Conservation (phyloP, 2,888 invertebrate species). For the Galeruca laticollis region DNA sequence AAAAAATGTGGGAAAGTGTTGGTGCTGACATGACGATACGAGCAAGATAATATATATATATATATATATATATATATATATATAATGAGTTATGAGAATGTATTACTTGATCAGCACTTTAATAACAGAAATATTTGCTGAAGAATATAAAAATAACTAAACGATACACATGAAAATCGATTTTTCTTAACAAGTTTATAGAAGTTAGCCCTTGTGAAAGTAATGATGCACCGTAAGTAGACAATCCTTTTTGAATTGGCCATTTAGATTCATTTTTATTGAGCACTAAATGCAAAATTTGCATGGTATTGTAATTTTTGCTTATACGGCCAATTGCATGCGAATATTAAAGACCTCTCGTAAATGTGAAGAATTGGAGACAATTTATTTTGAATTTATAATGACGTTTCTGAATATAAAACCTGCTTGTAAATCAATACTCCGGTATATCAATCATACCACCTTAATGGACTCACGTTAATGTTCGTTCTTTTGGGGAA, state of each 20-base stretch:
- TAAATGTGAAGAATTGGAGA: slow-evolving; percentile 39
- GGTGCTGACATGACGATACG: too few species aligned
- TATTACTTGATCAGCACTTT: too few species aligned
- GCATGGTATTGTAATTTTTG: slow-evolving; percentile 40
- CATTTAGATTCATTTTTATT: slow-evolving; percentile 30
- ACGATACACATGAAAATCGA: not conserved
- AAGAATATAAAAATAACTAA: not conserved
- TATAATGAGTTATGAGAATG: too few species aligned
- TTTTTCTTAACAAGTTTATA: not conserved
- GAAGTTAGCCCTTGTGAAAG: not conserved
- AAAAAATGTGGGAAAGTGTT: too few species aligned
- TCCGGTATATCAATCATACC: not conserved
- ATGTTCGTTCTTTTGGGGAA: too few species aligned
- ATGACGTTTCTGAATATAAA: slow-evolving; percentile 36
- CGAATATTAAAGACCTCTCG: slow-evolving; percentile 36
- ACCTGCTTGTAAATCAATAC: slow-evolving; percentile 13
- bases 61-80: too few species aligned
- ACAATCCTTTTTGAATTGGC: slow-evolving; percentile 28
- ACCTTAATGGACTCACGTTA: not conserved
- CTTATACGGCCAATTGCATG: slow-evolving; percentile 41
- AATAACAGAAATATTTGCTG: not conserved
- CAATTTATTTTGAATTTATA: slow-evolving; percentile 42
- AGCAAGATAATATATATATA: too few species aligned
- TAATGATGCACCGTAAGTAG: slow-evolving; percentile 27
- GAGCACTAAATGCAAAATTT: slow-evolving; percentile 39